Percentiles rank a stretch among this genome's conserved stretches.
Evolutionary conservation across 2,797 vertebrate species (phyloP).

Genomic region (Trematomus bernacchii): DNA sequence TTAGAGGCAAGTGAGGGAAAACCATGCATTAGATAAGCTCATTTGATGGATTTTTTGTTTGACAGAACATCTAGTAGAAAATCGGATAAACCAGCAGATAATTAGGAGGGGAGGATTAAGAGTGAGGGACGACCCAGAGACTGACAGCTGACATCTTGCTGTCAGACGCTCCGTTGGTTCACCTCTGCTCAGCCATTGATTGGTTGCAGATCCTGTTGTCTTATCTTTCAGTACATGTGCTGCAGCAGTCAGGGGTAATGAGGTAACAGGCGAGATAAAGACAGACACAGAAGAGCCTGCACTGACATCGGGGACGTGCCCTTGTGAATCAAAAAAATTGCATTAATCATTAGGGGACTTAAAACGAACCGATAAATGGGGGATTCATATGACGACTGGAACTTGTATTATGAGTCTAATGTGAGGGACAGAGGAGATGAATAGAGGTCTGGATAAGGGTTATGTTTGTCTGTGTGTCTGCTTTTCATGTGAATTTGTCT

Average conservation of each 20-base stretch:
- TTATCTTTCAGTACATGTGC: constrained; percentile 70
- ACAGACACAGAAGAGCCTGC: constrained; percentile 37
- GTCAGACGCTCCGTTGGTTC: constrained; percentile 48
- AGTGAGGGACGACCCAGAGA: constrained; percentile 44
- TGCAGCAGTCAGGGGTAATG: constrained; percentile 47
- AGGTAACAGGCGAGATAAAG: constrained; percentile 35
- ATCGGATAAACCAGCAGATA: constrained; percentile 51
- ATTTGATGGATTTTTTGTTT: constrained; percentile 50
- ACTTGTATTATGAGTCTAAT: constrained; percentile 62
- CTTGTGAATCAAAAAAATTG: constrained; percentile 58
- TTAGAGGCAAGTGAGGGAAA: not conserved
- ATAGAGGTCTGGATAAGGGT: constrained; percentile 63
- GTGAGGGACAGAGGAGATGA: constrained; percentile 48
- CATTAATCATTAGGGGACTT: constrained; percentile 72
- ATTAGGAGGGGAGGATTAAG: constrained; percentile 49
- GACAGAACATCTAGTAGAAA: constrained; percentile 40
- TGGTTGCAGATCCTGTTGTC: constrained; percentile 55
- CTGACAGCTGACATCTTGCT: constrained; percentile 69
- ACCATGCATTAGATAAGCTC: not conserved
- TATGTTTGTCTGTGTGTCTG: constrained; percentile 48
- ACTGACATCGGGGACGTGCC: constrained; percentile 45
- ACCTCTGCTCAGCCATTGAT: constrained; percentile 66
- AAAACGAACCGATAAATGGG: constrained; percentile 50
- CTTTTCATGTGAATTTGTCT: constrained; percentile 66
- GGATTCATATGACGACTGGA: constrained; percentile 71